Percentiles rank a stretch among this genome's conserved stretches.
Evolutionary conservation across 1,140 invertebrate genomes (phyloP).

Genomic region (Aphelenchoides fujianensis): DNA sequence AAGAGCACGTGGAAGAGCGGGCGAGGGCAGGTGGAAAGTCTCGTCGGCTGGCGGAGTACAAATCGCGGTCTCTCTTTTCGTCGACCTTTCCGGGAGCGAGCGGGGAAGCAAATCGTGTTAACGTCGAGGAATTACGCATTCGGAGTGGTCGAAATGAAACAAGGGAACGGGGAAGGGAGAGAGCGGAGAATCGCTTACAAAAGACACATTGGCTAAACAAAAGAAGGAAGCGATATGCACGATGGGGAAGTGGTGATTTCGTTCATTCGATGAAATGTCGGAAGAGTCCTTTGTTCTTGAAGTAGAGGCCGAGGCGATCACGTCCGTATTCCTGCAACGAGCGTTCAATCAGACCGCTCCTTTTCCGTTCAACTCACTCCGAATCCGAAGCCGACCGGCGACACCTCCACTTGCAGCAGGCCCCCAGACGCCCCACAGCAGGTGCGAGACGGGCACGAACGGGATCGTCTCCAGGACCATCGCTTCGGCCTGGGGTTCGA

Average conservation of each 20-base stretch:
- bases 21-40: too few species aligned
- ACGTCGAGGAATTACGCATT: too few species aligned
- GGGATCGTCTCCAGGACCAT: slow-evolving; percentile 57
- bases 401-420: slow-evolving; percentile 59
- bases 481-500: slow-evolving; percentile 39
- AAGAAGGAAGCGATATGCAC: slow-evolving; percentile 2
- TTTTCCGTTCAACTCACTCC: slow-evolving; percentile 14
- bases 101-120: too few species aligned
- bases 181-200: too few species aligned
- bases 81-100: too few species aligned
- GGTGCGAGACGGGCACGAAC: slow-evolving; percentile 59
- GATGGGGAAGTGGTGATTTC: neutral
- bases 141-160: too few species aligned
- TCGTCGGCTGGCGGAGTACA: too few species aligned
- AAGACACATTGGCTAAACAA: slow-evolving; percentile 1
- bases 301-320: slow-evolving; percentile 58
- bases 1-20: too few species aligned
- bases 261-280: slow-evolving; percentile 34
- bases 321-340: slow-evolving; percentile 58
- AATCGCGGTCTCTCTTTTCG: too few species aligned
- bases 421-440: slow-evolving; percentile 62
- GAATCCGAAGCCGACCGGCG: slow-evolving; percentile 61
- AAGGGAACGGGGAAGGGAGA: too few species aligned
- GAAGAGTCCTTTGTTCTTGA: slow-evolving; percentile 56
- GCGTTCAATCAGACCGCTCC: neutral